phyloP scores from a whole-genome alignment of 1,140 invertebrate genomes.

The Tenebrio molitor region DNA sequence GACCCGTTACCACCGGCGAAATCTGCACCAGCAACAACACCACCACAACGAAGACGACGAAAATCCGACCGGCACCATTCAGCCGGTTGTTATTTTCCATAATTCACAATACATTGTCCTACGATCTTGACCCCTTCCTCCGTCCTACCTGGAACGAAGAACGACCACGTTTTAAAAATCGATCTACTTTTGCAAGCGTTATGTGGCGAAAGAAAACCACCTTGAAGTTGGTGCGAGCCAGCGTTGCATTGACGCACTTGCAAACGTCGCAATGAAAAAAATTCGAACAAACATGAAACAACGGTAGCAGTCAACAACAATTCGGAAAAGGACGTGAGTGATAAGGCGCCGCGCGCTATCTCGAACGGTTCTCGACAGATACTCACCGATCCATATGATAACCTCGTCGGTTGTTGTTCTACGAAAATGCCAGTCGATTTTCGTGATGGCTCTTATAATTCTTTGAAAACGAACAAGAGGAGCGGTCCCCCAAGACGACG shows the following conservation, averaged over 20 bases:
- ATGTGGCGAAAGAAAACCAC: not conserved
- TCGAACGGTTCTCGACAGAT: not conserved
- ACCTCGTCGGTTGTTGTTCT: no score
- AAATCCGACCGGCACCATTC: slow-evolving; percentile 56
- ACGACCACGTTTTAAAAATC: slow-evolving; percentile 1
- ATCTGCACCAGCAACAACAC: slow-evolving; percentile 31
- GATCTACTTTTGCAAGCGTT: not conserved
- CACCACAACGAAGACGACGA: slow-evolving; percentile 45
- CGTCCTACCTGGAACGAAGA: slow-evolving; percentile 32
- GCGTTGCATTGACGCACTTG: no score
- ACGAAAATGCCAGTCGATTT: no score
- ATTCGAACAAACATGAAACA: no score
- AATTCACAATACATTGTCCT: slow-evolving; percentile 59
- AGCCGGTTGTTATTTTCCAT: slow-evolving; percentile 61
- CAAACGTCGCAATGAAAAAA: no score
- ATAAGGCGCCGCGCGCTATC: no score
- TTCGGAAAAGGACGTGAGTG: no score
- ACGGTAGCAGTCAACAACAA: no score
- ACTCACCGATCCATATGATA: not conserved
- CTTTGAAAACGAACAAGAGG: no score
- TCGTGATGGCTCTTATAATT: no score
- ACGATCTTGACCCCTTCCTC: slow-evolving; percentile 26
- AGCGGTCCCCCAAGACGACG: not conserved
- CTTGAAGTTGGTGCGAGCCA: no score
- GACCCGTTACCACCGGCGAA: no score